A percentile compares a stretch with the other conserved stretches of the same genome.
Conservation (phyloP, 2,113 vertebrate genomes). For the Verasper variegatus region DNA sequence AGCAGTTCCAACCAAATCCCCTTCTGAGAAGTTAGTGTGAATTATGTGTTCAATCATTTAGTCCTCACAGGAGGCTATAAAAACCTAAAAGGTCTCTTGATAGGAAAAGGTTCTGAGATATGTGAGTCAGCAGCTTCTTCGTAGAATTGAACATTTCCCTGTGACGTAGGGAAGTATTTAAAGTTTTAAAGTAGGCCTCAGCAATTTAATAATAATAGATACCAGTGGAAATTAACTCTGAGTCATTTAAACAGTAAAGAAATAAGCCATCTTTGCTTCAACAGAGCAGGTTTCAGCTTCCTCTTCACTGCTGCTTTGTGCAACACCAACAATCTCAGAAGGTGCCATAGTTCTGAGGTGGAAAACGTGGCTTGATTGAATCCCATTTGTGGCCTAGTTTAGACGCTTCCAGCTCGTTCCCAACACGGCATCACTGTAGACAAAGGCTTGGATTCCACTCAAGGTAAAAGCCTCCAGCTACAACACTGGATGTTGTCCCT, state of each 20-base stretch:
- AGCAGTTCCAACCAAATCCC: too few species aligned
- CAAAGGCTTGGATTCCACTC: neutral
- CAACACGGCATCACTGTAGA: neutral
- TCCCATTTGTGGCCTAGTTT: neutral
- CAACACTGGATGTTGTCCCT: neutral
- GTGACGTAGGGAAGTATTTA: too few species aligned
- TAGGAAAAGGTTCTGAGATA: too few species aligned
- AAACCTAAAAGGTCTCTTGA: too few species aligned
- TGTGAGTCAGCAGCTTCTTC: too few species aligned
- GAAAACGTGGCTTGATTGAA: conserved; percentile 1
- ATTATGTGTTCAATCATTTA: too few species aligned
- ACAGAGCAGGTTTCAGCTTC: neutral
- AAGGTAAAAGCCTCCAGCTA: conserved; percentile 4
- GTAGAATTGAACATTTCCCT: too few species aligned
- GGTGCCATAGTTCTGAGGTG: neutral
- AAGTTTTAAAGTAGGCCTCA: too few species aligned
- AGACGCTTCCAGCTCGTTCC: neutral
- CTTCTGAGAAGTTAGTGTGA: too few species aligned
- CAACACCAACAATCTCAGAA: neutral
- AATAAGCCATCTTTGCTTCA: neutral
- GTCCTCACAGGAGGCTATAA: too few species aligned
- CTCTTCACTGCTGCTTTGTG: neutral
- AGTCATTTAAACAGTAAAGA: neutral
- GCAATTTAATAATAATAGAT: too few species aligned
- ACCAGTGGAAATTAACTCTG: too few species aligned